Conservation (phyloP, 1,140 invertebrate genomes). For the Magallana ariakensis region DNA sequence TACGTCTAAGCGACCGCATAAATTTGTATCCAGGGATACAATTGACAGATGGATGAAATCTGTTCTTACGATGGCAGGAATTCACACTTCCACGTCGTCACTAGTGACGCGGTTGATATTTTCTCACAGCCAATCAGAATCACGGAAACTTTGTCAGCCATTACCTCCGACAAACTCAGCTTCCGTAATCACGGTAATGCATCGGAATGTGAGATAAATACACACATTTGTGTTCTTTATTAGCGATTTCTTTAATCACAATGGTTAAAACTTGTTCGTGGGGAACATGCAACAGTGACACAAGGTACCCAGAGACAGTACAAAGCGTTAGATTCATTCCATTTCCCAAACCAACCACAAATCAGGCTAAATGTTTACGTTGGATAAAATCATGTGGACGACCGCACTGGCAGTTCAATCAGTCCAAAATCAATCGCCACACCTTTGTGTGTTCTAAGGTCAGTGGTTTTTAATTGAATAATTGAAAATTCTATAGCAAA, state of each 20-base stretch:
- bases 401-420: constrained; percentile 45
- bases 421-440: constrained; percentile 48
- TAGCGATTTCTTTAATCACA: no score
- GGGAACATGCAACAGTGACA: constrained; percentile 55
- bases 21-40: no score
- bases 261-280: constrained; percentile 53
- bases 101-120: neutral
- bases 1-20: no score
- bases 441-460: constrained; percentile 54
- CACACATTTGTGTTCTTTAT: no score
- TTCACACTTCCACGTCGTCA: neutral
- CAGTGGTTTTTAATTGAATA: constrained; percentile 5
- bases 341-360: constrained; percentile 55
- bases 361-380: constrained; percentile 21
- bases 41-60: no score
- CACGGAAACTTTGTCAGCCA: neutral
- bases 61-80: no score
- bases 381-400: constrained; percentile 55
- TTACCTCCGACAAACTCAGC: neutral
- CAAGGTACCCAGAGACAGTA: constrained; percentile 47
- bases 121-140: neutral
- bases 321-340: constrained; percentile 46
- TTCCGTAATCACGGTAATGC: no score
- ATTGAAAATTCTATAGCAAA: no score
- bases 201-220: no score